Evolutionary conservation across 2,113 vertebrate genomes (phyloP).

Genomic region (Eudyptes chrysolophus): DNA sequence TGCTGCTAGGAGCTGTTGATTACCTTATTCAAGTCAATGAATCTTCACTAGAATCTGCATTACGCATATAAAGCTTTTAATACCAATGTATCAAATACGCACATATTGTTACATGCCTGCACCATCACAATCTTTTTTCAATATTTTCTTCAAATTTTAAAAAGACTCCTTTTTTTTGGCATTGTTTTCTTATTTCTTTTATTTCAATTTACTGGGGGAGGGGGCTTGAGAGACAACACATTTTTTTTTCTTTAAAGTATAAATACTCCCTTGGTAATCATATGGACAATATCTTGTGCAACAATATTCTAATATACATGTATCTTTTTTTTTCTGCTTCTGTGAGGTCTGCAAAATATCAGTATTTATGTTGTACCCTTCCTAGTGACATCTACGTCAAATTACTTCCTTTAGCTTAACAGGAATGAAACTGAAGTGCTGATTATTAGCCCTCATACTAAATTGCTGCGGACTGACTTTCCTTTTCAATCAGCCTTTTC

Average conservation of each 20-base stretch:
- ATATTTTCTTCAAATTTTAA: not conserved
- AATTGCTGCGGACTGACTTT: slow-evolving; percentile 35
- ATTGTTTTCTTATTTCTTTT: not conserved
- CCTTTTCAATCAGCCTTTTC: slow-evolving; percentile 14
- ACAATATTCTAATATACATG: not conserved
- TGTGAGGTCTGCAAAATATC: not conserved
- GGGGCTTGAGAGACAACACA: accelerated
- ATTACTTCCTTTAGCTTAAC: slow-evolving; percentile 32
- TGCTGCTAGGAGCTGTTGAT: not conserved
- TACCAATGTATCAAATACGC: not conserved
- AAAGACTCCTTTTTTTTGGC: not conserved
- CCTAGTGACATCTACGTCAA: not conserved
- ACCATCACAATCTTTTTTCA: not conserved
- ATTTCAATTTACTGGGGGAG: not conserved
- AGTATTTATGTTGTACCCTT: slow-evolving; percentile 11
- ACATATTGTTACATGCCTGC: not conserved
- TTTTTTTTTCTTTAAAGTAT: not conserved
- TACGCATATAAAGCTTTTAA: not conserved
- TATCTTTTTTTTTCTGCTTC: not conserved
- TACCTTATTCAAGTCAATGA: not conserved
- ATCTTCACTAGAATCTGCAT: not conserved
- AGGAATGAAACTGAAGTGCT: slow-evolving; percentile 43
- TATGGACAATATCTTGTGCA: not conserved
- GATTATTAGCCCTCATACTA: slow-evolving; percentile 35
- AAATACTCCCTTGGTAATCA: not conserved